Conservation (phyloP, 2,888 invertebrate genomes). For the Xestia ashworthii region DNA sequence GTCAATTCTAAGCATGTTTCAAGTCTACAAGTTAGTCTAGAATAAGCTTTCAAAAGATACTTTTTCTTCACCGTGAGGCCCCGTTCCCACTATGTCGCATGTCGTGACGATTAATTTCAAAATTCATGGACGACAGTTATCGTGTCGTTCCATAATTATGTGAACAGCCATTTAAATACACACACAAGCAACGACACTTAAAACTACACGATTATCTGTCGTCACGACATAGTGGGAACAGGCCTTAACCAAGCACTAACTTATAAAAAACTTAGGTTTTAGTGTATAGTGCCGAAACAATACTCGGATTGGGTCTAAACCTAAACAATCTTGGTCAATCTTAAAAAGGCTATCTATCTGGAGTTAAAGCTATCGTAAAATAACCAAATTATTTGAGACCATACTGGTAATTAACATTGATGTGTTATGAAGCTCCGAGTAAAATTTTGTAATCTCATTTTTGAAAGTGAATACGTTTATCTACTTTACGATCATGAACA, state of each 20-base stretch:
- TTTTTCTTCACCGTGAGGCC: neutral
- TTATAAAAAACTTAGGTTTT: neutral
- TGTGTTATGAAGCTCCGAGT: neutral
- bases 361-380: neutral
- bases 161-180: too few species aligned
- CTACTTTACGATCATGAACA: neutral
- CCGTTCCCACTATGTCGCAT: too few species aligned
- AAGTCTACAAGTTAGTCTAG: neutral
- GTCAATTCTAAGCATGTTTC: neutral
- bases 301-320: too few species aligned
- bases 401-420: too few species aligned
- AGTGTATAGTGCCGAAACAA: neutral
- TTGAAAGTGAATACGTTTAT: conserved; percentile 13
- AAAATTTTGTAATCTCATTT: neutral
- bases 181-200: too few species aligned
- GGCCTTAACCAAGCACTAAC: neutral
- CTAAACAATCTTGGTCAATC: neutral
- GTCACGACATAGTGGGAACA: too few species aligned
- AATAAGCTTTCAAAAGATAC: neutral
- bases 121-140: too few species aligned
- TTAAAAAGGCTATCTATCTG: neutral
- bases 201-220: too few species aligned
- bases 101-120: too few species aligned
- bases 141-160: too few species aligned
- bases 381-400: neutral